Conservation (phyloP, 2,888 invertebrate species). For the Marronus borbonicus region DNA sequence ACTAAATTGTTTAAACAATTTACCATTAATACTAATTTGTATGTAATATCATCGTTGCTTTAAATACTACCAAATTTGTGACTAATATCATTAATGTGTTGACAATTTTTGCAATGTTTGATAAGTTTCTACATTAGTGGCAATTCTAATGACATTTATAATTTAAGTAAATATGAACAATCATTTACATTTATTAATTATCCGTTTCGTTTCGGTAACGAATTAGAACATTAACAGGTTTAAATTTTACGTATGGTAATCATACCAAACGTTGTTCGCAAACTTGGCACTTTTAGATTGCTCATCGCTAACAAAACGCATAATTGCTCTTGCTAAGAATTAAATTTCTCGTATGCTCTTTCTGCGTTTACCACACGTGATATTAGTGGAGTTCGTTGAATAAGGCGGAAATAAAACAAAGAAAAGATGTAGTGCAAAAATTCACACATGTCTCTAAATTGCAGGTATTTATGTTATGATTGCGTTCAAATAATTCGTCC, state of each 20-base stretch:
- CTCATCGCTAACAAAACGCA: constrained; percentile 22
- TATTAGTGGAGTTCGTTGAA: constrained; percentile 18
- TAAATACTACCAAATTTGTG: constrained; percentile 23
- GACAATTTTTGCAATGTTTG: constrained; percentile 45
- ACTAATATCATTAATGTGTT: constrained; percentile 49
- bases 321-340: constrained; percentile 30
- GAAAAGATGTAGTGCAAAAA: constrained; percentile 13
- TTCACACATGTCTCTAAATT: constrained; percentile 22
- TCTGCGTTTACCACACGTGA: constrained; percentile 6
- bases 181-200: constrained; percentile 21
- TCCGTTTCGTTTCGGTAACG: background rate
- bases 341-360: constrained; percentile 11
- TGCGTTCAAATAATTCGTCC: constrained; percentile 25
- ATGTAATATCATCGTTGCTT: constrained; percentile 8
- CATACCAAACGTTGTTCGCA: background rate
- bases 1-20: no score
- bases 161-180: constrained; percentile 31
- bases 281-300: constrained; percentile 34
- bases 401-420: constrained; percentile 14
- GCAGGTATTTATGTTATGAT: constrained; percentile 44
- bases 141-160: constrained; percentile 38
- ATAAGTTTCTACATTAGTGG: constrained; percentile 34
- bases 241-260: constrained; percentile 8
- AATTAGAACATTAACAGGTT: background rate
- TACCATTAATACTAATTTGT: background rate